phyloP scores from a whole-genome alignment of 2,113 vertebrate species.

The Proteles cristata region DNA sequence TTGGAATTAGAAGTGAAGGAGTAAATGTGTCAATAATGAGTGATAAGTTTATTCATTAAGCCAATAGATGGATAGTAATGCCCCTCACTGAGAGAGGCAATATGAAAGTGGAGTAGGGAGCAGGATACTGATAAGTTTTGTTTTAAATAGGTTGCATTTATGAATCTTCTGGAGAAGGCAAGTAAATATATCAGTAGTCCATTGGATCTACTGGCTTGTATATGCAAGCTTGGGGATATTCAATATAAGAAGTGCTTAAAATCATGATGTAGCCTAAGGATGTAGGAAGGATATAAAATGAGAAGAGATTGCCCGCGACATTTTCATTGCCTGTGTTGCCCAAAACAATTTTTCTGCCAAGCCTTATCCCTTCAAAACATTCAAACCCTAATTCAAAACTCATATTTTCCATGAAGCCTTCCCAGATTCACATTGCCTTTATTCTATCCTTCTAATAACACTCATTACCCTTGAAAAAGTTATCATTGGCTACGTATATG shows the following conservation, averaged over 20 bases:
- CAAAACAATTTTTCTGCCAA: constrained; percentile 39
- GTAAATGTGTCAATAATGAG: neutral
- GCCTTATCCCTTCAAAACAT: constrained; percentile 21
- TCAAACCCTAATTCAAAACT: constrained; percentile 50
- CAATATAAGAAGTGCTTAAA: neutral
- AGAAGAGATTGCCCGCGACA: constrained; percentile 6
- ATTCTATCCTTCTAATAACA: constrained; percentile 35
- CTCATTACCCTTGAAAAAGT: constrained; percentile 37
- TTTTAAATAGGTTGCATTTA: neutral
- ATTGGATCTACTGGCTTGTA: neutral
- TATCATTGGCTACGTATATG: neutral
- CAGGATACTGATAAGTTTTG: neutral
- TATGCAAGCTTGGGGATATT: neutral
- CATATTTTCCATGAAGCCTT: constrained; percentile 60
- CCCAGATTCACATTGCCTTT: constrained; percentile 45
- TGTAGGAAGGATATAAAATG: neutral
- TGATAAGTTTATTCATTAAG: neutral
- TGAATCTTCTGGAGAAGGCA: neutral
- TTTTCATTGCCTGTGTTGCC: constrained; percentile 24
- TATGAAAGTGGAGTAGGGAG: neutral
- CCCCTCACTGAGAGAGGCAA: neutral
- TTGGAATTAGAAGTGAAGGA: neutral
- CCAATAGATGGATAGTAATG: neutral
- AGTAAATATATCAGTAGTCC: neutral
- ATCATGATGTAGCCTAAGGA: neutral